Base-by-base conservation (phyloP, 1,140 invertebrate species). In the Papilio glaucus region DNA sequence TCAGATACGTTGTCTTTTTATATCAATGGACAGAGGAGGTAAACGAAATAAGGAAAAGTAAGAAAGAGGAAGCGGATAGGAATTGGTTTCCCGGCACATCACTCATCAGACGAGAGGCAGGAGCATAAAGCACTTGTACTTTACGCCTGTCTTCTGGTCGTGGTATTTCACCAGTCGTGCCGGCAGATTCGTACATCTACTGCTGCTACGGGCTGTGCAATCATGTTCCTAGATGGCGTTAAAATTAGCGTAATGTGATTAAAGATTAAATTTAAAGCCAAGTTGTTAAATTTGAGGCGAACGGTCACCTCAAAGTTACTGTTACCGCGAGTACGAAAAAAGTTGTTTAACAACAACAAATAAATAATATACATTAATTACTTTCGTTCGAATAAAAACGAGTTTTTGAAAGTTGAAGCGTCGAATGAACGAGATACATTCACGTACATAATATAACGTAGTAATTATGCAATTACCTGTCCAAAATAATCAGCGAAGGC, bases 311-410 rank as follows among this genome's bases (percentile, higher is more conserved):
- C 21, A 57, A 12, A 12, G 21, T 57, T 13, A 57, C 49, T 57
- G 49, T 57, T 57, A 57, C 49, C 49, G 49, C 21, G 29, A 33
- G 29, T 24, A 63, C 24, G 63, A 60, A 61, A 72, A 72, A 76
- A 71, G 71, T 61, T 15, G 65, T 68, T 68, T 3, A 45, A 68
- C 65, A 68, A 68, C 65, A 45, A 45, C 18, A 21, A 68, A 68
- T 68, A 68, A 68, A 68, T 68, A 45, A 68, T 57, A 45, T 7
- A 41, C 62, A 65, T 65, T 65, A 65, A 65, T 65, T 65, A 68
- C 18, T 68, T 68, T 42, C 65, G 39, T 45, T 68, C n/a, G 21
- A 68, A 15, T 39, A 67, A 57, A 68, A 68, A 68, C 65, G 38
- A 26, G 65, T 68, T 68, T 68, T 45, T 33, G 29, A 42, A 45